Percentiles rank a stretch among this genome's conserved stretches.
Evolutionary conservation across 2,888 invertebrate species (phyloP).

Genomic region (Ariolimax columbianus): DNA sequence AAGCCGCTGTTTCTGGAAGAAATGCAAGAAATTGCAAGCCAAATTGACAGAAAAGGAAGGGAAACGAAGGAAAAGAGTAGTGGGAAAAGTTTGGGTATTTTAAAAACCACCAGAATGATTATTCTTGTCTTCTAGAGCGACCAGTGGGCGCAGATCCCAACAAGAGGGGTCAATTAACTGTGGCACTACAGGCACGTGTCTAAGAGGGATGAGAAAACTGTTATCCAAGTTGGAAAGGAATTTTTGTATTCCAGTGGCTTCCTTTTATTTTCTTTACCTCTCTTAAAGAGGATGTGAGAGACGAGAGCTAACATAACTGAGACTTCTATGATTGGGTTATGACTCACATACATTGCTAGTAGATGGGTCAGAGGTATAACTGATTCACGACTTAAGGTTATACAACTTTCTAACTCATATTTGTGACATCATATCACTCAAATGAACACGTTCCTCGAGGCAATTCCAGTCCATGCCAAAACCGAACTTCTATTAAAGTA

Average conservation of each 20-base stretch:
- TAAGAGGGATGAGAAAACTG: slow-evolving; percentile 26
- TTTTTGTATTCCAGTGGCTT: neutral
- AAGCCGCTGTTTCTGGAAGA: slow-evolving; percentile 45
- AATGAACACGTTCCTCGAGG: neutral
- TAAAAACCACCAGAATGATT: slow-evolving; percentile 25
- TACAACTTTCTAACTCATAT: neutral
- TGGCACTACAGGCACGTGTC: slow-evolving; percentile 32
- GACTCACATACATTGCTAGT: too few species aligned
- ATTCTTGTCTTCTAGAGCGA: slow-evolving; percentile 39
- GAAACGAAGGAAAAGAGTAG: neutral
- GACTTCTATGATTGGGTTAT: neutral
- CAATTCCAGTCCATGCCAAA: neutral
- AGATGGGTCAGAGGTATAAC: too few species aligned
- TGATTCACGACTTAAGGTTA: too few species aligned
- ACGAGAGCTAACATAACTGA: neutral
- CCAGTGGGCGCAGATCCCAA: slow-evolving; percentile 34
- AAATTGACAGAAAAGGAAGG: slow-evolving; percentile 37
- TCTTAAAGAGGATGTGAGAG: neutral
- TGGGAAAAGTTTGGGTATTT: neutral
- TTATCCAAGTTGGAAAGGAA: neutral
- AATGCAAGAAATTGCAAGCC: slow-evolving; percentile 42
- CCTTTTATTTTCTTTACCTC: neutral
- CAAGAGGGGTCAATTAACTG: slow-evolving; percentile 41
- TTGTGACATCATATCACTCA: neutral
- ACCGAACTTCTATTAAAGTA: neutral